Percentiles rank a stretch among this genome's conserved stretches.
These are phyloP conservation scores for Hyperopisus bebe DNA, from an alignment of 2,113 vertebrate genomes.

Conservation along the genomic window DNA sequence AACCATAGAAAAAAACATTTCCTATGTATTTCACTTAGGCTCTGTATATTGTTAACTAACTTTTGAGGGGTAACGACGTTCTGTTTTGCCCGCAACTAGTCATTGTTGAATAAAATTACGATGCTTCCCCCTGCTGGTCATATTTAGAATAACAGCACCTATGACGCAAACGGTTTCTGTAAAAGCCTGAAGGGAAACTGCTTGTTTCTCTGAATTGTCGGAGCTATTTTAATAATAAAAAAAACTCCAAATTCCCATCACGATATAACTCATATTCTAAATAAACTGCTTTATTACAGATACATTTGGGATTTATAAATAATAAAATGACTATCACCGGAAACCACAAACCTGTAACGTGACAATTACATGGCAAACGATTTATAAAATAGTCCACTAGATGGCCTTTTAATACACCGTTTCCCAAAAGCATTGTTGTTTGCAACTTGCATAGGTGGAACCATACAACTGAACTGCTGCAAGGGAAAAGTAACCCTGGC, in stretches of 20 bases:
- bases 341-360: background rate
- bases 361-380: background rate
- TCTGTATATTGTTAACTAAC: background rate
- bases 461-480: background rate
- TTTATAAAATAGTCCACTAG: background rate
- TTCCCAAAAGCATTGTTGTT: background rate
- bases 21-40: background rate
- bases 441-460: background rate
- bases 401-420: background rate
- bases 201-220: background rate
- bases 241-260: background rate
- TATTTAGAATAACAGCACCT: background rate
- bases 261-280: background rate
- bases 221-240: background rate
- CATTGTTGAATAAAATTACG: conserved; percentile 5
- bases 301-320: background rate
- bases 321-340: background rate
- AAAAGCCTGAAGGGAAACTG: background rate
- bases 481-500: background rate
- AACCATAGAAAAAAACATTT: background rate
- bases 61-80: background rate
- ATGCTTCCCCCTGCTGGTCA: conserved; percentile 37
- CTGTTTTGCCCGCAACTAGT: background rate
- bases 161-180: background rate
- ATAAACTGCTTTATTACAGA: background rate